Evolutionary conservation across 2,888 invertebrate genomes (phyloP), one percentile per base, ranked within the genome.

Genomic region (Leptothorax acervorum): DNA sequence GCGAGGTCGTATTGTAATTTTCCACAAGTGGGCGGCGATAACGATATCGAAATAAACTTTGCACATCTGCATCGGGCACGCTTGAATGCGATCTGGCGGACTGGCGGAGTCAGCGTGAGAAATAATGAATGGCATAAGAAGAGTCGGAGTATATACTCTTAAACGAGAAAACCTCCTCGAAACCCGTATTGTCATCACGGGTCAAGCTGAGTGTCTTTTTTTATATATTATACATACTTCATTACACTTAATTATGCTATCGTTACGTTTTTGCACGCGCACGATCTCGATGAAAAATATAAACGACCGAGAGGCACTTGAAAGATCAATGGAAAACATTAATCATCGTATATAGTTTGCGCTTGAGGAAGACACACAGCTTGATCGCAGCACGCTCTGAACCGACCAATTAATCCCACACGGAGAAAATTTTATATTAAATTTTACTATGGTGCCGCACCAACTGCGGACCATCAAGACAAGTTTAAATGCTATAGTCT

Each of bases 1-100:
- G 48, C 42, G 53, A 63, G 23, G 28, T 42, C 2, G 31, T 53
- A 57, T 68, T 63, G 83, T 78, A 84, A 87, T 62, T 75, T 85
- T 79, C 82, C 86, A 68, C 62, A 11, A 81, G 63, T 73, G 45
- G 66, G 15, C 66, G 60, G 39, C 70, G 85, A 87, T 86, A 85
- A 83, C 28, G 63, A 53, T 87, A 87, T 84, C 86, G 71, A 82
- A 82, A 65, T 84, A 82, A 85, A 79, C 78, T 78, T 78, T 53
- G 84, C 74, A 53, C 83, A 78, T 85, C 74, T 78, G 68, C 70
- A 35, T 42, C 63, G 12, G 3, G 28, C 15, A 31, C 15, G 62
- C 42, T 28, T 51, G 75, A 82, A 85, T 11, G 70, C 53, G 57
- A 66, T 70, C 31, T 6, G 18, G 45, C 23, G n/a, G 39, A 57